phyloP scores from a whole-genome alignment of 2,888 invertebrate genomes.

The Drosophila dives region DNA sequence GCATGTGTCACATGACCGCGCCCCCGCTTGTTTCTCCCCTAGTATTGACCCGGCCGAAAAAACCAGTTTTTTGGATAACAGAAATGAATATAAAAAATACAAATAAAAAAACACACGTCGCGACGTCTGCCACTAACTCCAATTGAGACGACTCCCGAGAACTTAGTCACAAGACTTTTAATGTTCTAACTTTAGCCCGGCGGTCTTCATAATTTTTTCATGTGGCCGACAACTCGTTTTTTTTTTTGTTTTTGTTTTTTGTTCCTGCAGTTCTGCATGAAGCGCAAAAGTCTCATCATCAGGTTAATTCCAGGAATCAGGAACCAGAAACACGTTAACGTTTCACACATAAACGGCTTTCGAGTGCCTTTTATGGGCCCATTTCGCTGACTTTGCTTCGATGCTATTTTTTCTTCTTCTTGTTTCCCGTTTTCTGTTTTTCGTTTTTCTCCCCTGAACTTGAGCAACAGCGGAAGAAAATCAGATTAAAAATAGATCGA shows the following conservation, averaged over 20 bases:
- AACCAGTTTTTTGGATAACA: conserved; percentile 67
- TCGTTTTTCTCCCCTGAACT: conserved; percentile 60
- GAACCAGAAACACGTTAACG: conserved; percentile 58
- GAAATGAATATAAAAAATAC: not conserved
- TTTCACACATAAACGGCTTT: conserved; percentile 61
- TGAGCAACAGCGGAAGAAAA: conserved; percentile 54
- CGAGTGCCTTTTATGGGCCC: conserved; percentile 61
- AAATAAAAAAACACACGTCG: conserved; percentile 36
- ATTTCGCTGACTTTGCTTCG: conserved; percentile 42
- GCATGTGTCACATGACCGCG: conserved; percentile 67
- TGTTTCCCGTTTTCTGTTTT: conserved; percentile 16
- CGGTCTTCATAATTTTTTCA: conserved; percentile 29
- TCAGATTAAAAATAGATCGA: conserved; percentile 66
- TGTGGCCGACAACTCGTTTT: conserved; percentile 24
- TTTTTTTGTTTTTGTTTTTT: conserved; percentile 8
- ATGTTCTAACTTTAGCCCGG: conserved; percentile 51
- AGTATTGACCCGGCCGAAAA: conserved; percentile 57
- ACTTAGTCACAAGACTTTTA: conserved; percentile 52
- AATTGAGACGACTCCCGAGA: conserved; percentile 43
- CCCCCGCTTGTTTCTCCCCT: conserved; percentile 27
- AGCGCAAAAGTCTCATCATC: conserved; percentile 18
- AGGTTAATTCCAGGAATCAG: conserved; percentile 61
- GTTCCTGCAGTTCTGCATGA: conserved; percentile 16
- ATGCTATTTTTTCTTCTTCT: conserved; percentile 24
- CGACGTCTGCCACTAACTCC: conserved; percentile 53